Conservation (phyloP, 2,888 invertebrate species). For the Phaedon cochleariae region DNA sequence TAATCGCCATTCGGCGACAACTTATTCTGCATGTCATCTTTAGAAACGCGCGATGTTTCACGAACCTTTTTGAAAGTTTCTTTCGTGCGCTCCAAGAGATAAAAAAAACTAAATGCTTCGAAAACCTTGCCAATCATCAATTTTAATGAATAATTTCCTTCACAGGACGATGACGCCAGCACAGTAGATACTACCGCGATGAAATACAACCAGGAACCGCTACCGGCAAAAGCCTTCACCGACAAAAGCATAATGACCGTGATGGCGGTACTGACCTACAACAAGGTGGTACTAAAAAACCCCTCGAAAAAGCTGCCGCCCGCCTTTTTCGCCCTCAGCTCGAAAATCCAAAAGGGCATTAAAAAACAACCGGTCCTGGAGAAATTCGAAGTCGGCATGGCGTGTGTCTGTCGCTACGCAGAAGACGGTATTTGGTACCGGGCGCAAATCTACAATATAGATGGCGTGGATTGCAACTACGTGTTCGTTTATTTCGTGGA, state of each 20-base stretch:
- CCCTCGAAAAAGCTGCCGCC: slow-evolving; percentile 20
- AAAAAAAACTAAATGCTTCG: too few species aligned
- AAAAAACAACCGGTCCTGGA: slow-evolving; percentile 61
- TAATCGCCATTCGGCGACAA: too few species aligned
- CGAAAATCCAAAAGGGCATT: slow-evolving; percentile 64
- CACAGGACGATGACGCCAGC: not conserved
- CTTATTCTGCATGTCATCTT: too few species aligned
- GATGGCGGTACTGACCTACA: slow-evolving; percentile 52
- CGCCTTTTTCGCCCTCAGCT: slow-evolving; percentile 64
- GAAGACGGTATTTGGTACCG: slow-evolving; percentile 78
- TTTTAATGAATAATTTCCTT: too few species aligned
- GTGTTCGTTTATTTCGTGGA: slow-evolving; percentile 78
- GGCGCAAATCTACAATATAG: slow-evolving; percentile 68
- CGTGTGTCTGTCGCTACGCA: slow-evolving; percentile 71
- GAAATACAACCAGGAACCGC: slow-evolving; percentile 21
- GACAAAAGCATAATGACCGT: slow-evolving; percentile 55
- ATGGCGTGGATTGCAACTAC: slow-evolving; percentile 54
- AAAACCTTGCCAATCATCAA: too few species aligned
- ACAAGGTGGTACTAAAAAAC: slow-evolving; percentile 48
- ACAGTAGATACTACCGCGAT: slow-evolving; percentile 25
- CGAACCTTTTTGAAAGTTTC: too few species aligned
- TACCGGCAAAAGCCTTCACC: slow-evolving; percentile 12
- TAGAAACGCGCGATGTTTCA: too few species aligned
- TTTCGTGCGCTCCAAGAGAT: too few species aligned
- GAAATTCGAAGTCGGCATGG: slow-evolving; percentile 63